Evolutionary conservation across 2,113 vertebrate species (phyloP).

Genomic region (Tupaia tana): DNA sequence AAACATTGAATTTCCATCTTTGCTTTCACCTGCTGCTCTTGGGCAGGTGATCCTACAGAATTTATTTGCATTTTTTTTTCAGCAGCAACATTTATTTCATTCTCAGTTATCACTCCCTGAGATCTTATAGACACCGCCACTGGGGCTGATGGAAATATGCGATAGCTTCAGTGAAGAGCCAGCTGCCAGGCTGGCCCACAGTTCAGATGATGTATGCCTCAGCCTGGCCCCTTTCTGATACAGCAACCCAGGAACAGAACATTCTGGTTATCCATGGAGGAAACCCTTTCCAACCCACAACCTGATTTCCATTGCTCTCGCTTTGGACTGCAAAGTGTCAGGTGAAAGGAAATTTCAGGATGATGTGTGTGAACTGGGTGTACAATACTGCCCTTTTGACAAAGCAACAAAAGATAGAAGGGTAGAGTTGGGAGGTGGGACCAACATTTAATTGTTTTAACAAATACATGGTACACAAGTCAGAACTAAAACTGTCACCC

Average conservation of each 20-base stretch:
- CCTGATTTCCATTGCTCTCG: background rate
- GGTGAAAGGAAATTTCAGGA: background rate
- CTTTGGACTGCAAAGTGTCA: background rate
- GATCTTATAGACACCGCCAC: conserved; percentile 62
- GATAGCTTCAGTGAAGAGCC: background rate
- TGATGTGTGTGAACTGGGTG: conserved; percentile 18
- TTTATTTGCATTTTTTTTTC: conserved; percentile 73
- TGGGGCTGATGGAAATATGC: conserved; percentile 57
- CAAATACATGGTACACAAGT: background rate
- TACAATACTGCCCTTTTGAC: background rate
- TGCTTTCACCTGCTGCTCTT: conserved; percentile 49
- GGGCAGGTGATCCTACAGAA: conserved; percentile 57
- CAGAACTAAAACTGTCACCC: background rate
- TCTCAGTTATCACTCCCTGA: conserved; percentile 24
- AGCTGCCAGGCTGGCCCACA: background rate
- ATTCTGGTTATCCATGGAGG: background rate
- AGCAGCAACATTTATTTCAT: conserved; percentile 51
- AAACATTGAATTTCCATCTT: background rate
- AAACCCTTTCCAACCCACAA: conserved; percentile 5
- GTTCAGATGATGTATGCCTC: conserved; percentile 50
- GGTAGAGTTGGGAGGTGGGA: background rate
- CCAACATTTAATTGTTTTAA: conserved; percentile 8
- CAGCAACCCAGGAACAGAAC: conserved; percentile 28
- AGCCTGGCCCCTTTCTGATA: background rate
- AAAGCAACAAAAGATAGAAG: background rate